Base-by-base conservation (phyloP, 1,140 invertebrate genomes). In the Brachionus paranguensis region DNA sequence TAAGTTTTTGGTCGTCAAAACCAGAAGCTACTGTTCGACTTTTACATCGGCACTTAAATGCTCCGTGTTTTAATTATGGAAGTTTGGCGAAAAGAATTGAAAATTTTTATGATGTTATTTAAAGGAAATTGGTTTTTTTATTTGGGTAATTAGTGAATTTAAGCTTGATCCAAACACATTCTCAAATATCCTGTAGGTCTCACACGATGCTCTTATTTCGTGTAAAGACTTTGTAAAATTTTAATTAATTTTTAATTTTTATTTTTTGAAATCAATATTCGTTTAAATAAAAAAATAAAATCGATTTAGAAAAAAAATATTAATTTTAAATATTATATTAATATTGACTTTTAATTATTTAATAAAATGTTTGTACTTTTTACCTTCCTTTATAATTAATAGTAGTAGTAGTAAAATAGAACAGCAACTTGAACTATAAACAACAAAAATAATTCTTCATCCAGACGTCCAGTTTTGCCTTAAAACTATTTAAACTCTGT, bases 71-170 rank as follows among this genome's bases (percentile, higher is more conserved):
- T 85, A 86, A 85, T 45, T 86, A 85, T 79, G 85, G 86, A 27
- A 65, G 89, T 7, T 86, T 88, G 43, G 88, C 87, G 29, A 89
- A 88, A 85, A 85, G 87, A 76, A 86, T 89, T 41, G 86, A 86
- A 84, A 88, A 89, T 84, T 89, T 87, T 85, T 89, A 89, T 84
- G 83, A 87, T 68, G 88, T 89, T 14, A 87, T 88, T 70, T 89
- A 60, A 55, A 10, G 3, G 27, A 12, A n/a, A 47, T 12, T 47
- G 45, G 6, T 14, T 14, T 47, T 20, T 65, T 68, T 43, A 41
- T 72, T 72, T 43, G 33, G 4, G 33, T 2, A 37, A 37, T 37
- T 37, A 37, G 33, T 37, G 33, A 37, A 37, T 37, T 1, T 2
- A 37, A 7, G 33, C 33, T 37, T 37, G 33, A 37, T 7, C 33